Evolutionary conservation across 2,888 invertebrate species (phyloP), one percentile per base, ranked within the genome.

Genomic region (Dusona sp.): DNA sequence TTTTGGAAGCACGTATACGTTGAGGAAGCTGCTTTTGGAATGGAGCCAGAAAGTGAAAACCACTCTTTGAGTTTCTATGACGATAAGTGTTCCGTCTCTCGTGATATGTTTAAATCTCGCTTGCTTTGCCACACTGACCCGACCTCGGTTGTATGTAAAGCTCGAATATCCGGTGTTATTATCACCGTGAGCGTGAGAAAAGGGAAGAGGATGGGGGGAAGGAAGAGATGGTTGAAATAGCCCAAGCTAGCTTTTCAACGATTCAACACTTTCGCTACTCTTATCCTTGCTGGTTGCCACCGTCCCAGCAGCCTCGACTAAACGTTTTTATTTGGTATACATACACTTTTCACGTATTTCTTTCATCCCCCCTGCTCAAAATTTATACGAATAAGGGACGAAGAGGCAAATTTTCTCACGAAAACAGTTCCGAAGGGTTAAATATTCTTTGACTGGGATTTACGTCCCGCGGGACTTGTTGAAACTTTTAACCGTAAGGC

Each of bases 121-220:
- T 67, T 73, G 77, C 77, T 73, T 80, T 73, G 67, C 65, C 36
- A 73, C 70, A 51, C 45, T 74, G 80, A 74, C 80, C 61, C 68
- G 79, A 36, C 6, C 54, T 83, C 61, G 51, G 33, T 79, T 67
- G 72, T 77, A 65, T 79, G 79, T 42, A 83, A 65, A 83, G 75
- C 85, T 51, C 57, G 78, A 74, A 83, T 85, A 85, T 86, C 83
- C 83, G 75, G 79, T 85, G 82, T 86, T 79, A 86, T 83, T 75
- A 85, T 85, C 78, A 64, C 54, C 61, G 61, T 61, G 61, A 61
- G 11, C 29, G 45, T 51, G 33, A 48, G 70, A 48, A 19, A 9
- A 7, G 42, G 11, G 42, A 67, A n/a, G n/a, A 38, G 8, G 38
- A 25, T n/a, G n/a, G n/a, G n/a, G 45, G 3, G 8, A 38, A 3